Evolutionary conservation across 2,888 invertebrate genomes (phyloP).

Genomic region (Drosophila aldrichi): DNA sequence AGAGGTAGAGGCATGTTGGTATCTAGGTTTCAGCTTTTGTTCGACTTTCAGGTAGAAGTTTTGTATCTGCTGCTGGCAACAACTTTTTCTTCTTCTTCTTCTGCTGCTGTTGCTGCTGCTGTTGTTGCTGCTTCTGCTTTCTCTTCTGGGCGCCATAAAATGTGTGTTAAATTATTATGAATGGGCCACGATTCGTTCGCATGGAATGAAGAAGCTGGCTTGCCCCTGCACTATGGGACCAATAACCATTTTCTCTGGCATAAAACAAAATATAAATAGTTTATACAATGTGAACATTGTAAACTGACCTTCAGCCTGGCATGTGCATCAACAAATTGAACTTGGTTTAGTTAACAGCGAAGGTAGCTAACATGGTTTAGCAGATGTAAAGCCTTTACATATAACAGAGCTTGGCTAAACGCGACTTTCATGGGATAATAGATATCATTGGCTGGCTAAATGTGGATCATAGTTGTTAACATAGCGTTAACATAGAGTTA

Average conservation of each 20-base stretch:
- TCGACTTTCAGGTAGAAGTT: conserved; percentile 47
- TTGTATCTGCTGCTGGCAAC: conserved; percentile 33
- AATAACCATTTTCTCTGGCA: neutral
- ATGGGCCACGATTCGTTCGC: conserved; percentile 26
- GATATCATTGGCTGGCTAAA: neutral
- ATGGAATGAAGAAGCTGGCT: neutral
- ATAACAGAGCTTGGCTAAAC: neutral
- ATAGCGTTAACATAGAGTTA: neutral
- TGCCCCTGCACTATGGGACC: conserved; percentile 3
- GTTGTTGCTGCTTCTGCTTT: neutral
- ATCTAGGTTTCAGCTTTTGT: conserved; percentile 22
- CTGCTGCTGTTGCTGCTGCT: neutral
- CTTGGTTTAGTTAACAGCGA: neutral
- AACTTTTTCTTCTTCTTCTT: conserved; percentile 12
- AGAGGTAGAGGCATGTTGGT: neutral
- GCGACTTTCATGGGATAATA: neutral
- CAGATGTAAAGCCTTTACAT: too few species aligned
- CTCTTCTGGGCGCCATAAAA: conserved; percentile 23
- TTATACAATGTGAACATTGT: neutral
- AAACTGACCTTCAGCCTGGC: neutral
- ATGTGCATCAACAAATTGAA: neutral
- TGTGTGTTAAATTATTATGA: conserved; percentile 58
- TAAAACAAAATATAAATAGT: neutral
- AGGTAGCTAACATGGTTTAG: too few species aligned
- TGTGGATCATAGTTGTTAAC: neutral